Conservation (phyloP, 2,888 invertebrate genomes). For the Odontomyia ornata region DNA sequence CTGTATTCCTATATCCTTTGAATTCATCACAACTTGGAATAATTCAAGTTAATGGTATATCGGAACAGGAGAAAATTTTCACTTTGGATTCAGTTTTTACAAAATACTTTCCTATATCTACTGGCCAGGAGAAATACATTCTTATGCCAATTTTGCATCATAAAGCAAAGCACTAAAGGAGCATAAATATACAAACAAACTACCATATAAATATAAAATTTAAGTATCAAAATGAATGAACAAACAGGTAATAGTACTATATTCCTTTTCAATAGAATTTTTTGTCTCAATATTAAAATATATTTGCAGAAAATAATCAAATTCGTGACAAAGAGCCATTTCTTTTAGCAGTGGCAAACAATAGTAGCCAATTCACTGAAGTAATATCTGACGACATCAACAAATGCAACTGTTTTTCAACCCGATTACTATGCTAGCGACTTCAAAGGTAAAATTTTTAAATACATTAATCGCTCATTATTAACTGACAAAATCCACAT, state of each 20-base stretch:
- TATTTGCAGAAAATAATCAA: constrained; percentile 11
- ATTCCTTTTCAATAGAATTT: no score
- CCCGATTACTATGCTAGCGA: not conserved
- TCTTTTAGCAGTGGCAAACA: not conserved
- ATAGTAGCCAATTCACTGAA: no score
- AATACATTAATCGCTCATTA: not conserved
- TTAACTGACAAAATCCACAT: not conserved
- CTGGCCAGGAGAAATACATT: not conserved
- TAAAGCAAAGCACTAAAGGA: not conserved
- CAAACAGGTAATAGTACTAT: no score
- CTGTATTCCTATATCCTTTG: not conserved
- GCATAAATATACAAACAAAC: no score
- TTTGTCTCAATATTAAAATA: not conserved
- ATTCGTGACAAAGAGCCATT: no score
- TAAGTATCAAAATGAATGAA: no score
- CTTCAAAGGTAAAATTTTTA: not conserved
- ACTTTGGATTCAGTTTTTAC: not conserved
- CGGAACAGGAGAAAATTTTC: not conserved
- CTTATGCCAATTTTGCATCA: not conserved
- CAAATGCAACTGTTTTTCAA: not conserved
- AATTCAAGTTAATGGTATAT: no score
- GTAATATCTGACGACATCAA: no score
- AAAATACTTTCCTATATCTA: constrained; percentile 8
- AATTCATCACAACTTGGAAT: no score
- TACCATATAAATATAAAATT: not conserved